phyloP scores from a whole-genome alignment of 2,797 vertebrate species.

The Myripristis jacobus region DNA sequence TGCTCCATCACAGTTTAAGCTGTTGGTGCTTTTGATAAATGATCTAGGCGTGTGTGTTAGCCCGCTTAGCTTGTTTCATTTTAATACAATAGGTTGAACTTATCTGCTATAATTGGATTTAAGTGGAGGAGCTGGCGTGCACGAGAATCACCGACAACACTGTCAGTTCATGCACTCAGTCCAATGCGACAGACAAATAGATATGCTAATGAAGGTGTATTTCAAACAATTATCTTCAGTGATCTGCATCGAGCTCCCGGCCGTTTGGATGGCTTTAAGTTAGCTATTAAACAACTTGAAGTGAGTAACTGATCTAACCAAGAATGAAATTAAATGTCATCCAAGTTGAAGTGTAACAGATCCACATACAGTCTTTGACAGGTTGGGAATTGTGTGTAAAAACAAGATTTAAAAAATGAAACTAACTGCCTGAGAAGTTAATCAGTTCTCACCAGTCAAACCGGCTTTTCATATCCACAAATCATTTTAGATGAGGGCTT shows the following conservation, averaged over 20 bases:
- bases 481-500: too few relatives aligned
- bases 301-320: background rate
- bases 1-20: background rate
- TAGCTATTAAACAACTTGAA: background rate
- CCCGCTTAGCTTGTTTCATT: background rate
- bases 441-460: background rate
- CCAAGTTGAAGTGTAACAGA: background rate
- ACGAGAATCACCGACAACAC: background rate
- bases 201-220: conserved; percentile 1
- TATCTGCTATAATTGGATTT: background rate
- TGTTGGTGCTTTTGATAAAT: conserved; percentile 11
- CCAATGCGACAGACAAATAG: background rate
- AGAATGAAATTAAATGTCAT: conserved; percentile 8
- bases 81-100: background rate
- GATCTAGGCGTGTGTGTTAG: background rate
- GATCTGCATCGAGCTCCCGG: background rate
- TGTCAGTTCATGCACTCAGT: background rate
- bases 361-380: background rate
- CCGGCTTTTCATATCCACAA: too few relatives aligned
- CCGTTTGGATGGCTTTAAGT: background rate
- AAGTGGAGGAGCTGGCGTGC: background rate
- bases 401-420: background rate
- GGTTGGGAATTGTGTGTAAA: background rate
- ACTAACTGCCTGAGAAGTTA: background rate
- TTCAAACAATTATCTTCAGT: background rate